Conservation (phyloP, 2,888 invertebrate species). For the Periphyllus acericola region DNA sequence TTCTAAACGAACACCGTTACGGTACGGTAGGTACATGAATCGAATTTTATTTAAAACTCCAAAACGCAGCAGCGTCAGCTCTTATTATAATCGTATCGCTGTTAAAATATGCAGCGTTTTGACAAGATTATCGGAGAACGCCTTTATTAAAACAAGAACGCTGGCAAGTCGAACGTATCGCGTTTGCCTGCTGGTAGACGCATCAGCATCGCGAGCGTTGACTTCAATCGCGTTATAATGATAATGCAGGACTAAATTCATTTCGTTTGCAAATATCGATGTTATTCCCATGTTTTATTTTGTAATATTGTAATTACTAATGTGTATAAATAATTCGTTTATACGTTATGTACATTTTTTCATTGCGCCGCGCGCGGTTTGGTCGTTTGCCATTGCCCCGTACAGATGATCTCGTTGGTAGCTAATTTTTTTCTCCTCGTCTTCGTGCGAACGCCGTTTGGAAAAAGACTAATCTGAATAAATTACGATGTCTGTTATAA, state of each 20-base stretch:
- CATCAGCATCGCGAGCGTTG: background rate
- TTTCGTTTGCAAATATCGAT: constrained; percentile 1
- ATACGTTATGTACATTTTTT: constrained; percentile 7
- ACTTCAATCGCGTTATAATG: no score
- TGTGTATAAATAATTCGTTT: background rate
- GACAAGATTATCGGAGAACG: background rate
- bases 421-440: constrained; percentile 5
- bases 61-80: background rate
- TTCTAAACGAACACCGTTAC: background rate
- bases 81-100: background rate
- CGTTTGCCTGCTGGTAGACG: background rate
- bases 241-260: background rate
- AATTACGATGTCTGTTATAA: constrained; percentile 61
- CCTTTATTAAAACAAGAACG: background rate
- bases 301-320: constrained; percentile 30
- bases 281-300: background rate
- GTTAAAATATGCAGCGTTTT: background rate
- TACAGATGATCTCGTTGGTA: constrained; percentile 24
- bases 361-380: background rate
- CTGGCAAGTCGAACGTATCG: background rate
- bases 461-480: constrained; percentile 54
- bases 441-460: constrained; percentile 46
- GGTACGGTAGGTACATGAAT: background rate
- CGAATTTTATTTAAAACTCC: background rate
- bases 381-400: background rate